Percentiles rank a stretch among this genome's conserved stretches.
Evolutionary conservation across 2,797 vertebrate species (phyloP).

Genomic region (Pelobates cultripes): DNA sequence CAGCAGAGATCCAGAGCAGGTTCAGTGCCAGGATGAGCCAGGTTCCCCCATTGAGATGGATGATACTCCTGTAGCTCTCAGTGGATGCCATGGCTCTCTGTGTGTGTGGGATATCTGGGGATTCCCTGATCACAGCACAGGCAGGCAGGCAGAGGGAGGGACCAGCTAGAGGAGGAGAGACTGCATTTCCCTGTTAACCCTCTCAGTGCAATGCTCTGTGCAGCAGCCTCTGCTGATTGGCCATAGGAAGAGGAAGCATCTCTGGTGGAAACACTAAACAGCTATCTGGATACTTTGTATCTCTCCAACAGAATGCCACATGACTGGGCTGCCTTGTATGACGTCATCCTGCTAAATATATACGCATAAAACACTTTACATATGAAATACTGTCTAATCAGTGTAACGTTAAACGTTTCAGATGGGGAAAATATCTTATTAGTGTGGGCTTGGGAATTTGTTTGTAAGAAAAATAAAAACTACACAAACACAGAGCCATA

Average conservation of each 20-base stretch:
- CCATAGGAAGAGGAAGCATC: background rate
- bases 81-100: conserved; percentile 24
- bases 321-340: no score
- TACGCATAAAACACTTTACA: no score
- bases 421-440: no score
- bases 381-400: no score
- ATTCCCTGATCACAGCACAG: conserved; percentile 16
- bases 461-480: no score
- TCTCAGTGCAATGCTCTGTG: background rate
- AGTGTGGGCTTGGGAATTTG: no score
- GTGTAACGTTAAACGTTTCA: no score
- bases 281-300: background rate
- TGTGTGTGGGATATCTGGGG: conserved; percentile 7
- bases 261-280: background rate
- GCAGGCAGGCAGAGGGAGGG: background rate
- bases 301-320: background rate
- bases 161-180: conserved; percentile 21
- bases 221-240: background rate
- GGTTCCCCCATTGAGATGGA: background rate
- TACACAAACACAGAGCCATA: no score
- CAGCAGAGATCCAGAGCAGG: background rate
- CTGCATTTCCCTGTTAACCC: conserved; percentile 24
- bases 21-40: background rate
- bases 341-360: no score
- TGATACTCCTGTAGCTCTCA: background rate